Evolutionary conservation across 2,888 invertebrate species (phyloP), one percentile per base, ranked within the genome.

Genomic region (Drosophila paracracens): DNA sequence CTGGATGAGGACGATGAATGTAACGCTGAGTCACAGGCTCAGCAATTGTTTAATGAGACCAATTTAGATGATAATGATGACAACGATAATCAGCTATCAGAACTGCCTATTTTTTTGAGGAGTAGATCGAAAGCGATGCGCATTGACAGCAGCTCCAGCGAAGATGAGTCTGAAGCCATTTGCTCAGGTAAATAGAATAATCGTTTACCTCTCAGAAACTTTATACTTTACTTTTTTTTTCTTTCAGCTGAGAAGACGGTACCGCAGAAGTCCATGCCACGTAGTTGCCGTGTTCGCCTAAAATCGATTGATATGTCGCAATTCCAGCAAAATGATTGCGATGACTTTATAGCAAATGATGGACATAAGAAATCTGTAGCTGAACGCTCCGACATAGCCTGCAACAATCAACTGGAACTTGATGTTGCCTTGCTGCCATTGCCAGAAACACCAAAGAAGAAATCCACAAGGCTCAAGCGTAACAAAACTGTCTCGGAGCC

Each of bases 141-240:
- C 16, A 77, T 83, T 52, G 70, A 81, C 16, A 70, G 64, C 33
- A 80, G 80, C 38, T 60, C 38, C 18, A 59, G 64, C 21, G 74
- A 78, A 35, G 61, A 70, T 38, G 69, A 77, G 11, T 3, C 33
- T 5, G 18, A 36, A 16, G 18, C 18, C 3, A n/a, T 13, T 36
- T 10, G 5, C 5, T 21, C 33, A 52, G 58, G 75, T 75, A 69
- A 48, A 21, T 16, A 53, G 4, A 8, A 7, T 27, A 11, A 16
- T 1, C 0, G 0, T 18, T 13, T 1, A 8, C 0, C 31, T 33
- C 11, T 10, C 11, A 33, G 11, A 40, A 25, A 7, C 2, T 13
- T 25, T 10, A 31, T 36, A 33, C 18, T 13, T 16, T 40, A 51
- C 11, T 0, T 35, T 27, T 64, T 33, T 6, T 16, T 31, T 59